phyloP scores from a whole-genome alignment of 2,888 invertebrate species.

The Drosophila anomelani region DNA sequence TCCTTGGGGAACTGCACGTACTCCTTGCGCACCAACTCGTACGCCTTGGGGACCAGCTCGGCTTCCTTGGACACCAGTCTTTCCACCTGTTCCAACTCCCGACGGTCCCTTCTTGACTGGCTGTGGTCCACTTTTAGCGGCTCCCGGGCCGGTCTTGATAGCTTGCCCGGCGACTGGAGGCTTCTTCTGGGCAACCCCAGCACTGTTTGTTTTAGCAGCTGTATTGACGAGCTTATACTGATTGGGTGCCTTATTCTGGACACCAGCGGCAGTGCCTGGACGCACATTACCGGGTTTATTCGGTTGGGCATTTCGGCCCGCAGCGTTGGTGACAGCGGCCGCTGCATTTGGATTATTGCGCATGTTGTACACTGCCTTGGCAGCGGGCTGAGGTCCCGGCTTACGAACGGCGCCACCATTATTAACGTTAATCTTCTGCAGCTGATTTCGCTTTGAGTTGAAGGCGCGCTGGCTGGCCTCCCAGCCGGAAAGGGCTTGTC shows the following conservation, averaged over 20 bases:
- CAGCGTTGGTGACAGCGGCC: constrained; percentile 2
- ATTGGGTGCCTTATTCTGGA: constrained; percentile 13
- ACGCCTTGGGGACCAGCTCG: neutral
- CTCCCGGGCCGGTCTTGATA: neutral
- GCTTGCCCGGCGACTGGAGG: constrained; percentile 12
- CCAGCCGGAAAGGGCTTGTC: constrained; percentile 11
- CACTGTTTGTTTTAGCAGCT: neutral
- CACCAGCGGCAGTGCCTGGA: constrained; percentile 14
- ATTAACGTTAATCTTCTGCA: constrained; percentile 23
- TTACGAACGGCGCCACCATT: constrained; percentile 30
- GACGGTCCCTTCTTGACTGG: neutral
- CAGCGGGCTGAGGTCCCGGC: constrained; percentile 13
- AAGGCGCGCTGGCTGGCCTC: constrained; percentile 35
- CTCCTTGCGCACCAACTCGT: neutral
- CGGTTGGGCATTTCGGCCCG: neutral
- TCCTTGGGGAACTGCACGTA: neutral
- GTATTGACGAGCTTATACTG: constrained; percentile 15
- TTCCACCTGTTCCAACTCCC: neutral
- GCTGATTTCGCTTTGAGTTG: constrained; percentile 34
- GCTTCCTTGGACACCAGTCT: neutral
- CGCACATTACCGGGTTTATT: constrained; percentile 13
- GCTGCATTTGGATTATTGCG: constrained; percentile 25
- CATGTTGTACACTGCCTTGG: constrained; percentile 23
- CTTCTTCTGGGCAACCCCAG: constrained; percentile 1
- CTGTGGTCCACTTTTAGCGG: constrained; percentile 1